phyloP scores from a whole-genome alignment of 1,140 invertebrate genomes.

The Elymnias hypermnestra region DNA sequence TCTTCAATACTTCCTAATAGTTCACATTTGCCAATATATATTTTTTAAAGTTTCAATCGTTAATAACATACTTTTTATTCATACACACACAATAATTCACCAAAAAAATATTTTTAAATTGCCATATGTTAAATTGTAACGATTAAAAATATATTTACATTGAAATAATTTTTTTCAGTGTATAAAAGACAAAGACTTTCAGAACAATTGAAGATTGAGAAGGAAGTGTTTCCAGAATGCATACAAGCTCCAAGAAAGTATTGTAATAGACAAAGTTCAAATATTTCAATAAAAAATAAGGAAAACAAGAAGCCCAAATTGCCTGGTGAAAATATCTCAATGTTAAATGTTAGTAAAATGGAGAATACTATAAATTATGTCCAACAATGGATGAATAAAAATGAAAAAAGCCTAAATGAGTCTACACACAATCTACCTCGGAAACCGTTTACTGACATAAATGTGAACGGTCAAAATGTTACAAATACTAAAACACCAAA shows the following conservation, averaged over 20 bases:
- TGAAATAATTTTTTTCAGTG: slow-evolving; percentile 39
- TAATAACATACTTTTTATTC: no score
- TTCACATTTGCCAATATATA: no score
- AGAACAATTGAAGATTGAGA: slow-evolving; percentile 52
- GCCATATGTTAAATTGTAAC: not conserved
- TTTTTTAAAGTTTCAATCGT: no score
- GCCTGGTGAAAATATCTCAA: slow-evolving; percentile 37
- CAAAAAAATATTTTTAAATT: not conserved
- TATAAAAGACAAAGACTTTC: slow-evolving; percentile 46
- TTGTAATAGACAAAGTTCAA: slow-evolving; percentile 46
- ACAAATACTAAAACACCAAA: slow-evolving; percentile 1
- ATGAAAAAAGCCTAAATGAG: slow-evolving; percentile 22
- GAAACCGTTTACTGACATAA: slow-evolving; percentile 51
- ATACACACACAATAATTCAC: no score
- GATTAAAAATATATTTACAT: not conserved
- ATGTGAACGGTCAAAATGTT: slow-evolving; percentile 31
- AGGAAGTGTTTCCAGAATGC: slow-evolving; percentile 59
- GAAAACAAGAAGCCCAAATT: slow-evolving; percentile 33
- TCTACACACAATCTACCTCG: slow-evolving; percentile 22
- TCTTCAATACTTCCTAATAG: no score
- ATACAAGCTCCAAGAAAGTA: slow-evolving; percentile 61
- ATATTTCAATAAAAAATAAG: slow-evolving; percentile 27
- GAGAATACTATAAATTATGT: slow-evolving; percentile 45
- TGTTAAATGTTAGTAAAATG: slow-evolving; percentile 34
- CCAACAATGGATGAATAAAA: slow-evolving; percentile 46